Base-by-base conservation (phyloP, 2,113 vertebrate species). In the Columba janthina region DNA sequence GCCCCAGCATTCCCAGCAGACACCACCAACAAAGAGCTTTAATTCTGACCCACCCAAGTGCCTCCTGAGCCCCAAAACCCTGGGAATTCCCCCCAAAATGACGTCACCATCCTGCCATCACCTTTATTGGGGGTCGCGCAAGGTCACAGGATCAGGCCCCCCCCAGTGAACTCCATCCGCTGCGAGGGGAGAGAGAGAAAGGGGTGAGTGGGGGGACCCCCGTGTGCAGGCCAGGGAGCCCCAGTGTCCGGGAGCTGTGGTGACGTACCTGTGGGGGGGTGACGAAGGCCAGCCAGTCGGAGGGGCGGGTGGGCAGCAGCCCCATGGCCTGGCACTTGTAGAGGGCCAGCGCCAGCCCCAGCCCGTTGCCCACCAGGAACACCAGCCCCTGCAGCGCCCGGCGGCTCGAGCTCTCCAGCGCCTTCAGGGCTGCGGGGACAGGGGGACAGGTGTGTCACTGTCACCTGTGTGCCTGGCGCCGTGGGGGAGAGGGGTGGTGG, bases 321-420 rank as follows among this genome's bases (percentile, higher is more conserved):
- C 99, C 99, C 99, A 99, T 99, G 7, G 99, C 99, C 96, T 99
- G 99, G 97, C 99, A 99, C 96, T 99, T 99, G 97, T 99, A 99
- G 69, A 99, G 98, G 61, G 99, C 99, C 96, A 99, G 81, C 0
- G 99, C 99, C 31, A 99, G 98, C 36, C 99, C 99, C 83, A 99
- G 97, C 12, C 99, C 98, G n/a, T 99, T 99, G 7, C 99, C 99
- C 17, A 99, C 96, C 76, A 99, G 98, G 95, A 99, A 99, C 31
- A 99, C 99, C 18, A 99, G 97, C 5, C 99, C 99, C 97, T 99
- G 99, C 17, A 99, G 98, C 71, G 99, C 99, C 97, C 99, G 99
- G 96, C 99, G 99, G 96, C 99, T 99, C 12, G 99, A 99, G 96
- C 99, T 99, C 97, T 99, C 99, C 97, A 99, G 86, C 29, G 99